Evolutionary conservation across 1,140 invertebrate genomes (phyloP), one percentile per base, ranked within the genome.

Genomic region (Temnothorax curvispinosus): DNA sequence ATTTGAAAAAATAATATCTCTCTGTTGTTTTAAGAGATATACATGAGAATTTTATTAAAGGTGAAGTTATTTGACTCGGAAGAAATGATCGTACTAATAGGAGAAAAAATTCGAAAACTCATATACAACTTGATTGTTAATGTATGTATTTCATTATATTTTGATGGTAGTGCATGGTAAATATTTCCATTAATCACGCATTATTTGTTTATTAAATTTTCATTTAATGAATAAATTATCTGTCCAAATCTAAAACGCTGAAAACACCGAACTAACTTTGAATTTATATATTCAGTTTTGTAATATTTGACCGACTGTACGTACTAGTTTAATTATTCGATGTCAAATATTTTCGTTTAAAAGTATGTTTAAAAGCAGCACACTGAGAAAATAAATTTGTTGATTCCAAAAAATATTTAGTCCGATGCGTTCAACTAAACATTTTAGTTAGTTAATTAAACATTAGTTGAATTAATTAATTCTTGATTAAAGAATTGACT

Each of bases 171-270:
- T 21, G n/a, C n/a, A n/a, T n/a, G n/a, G 15, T 15, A 47, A 47
- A 72, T 18, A 18, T 32, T 50, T 50, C 3, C 6, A 72, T 18
- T 35, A 72, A 71, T 71, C 44, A 18, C 8, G 8, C 3, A 52
- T 38, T 41, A 21, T 32, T 27, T 2, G 13, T 71, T 72, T 72
- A 72, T 72, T 72, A 52, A 52, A 72, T 72, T 71, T 50, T 50
- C 15, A 52, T 50, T 3, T 72, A 72, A 32, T 52, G 15, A 72
- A 72, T 32, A 32, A 72, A 8, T 72, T 69, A 47, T 54, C 52
- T 35, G 27, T 54, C 52, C 52, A 47, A 11, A 69, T 69, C 9
- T 9, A 71, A 38, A 71, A 27, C 13, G 8, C 5, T 15, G 41
- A n/a, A 56, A 35, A 75, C 8, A 44, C 2, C 35, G 6, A 58